These are phyloP conservation scores for Thyatira batis DNA, from an alignment of 2,888 invertebrate genomes.

Conservation along the genomic window DNA sequence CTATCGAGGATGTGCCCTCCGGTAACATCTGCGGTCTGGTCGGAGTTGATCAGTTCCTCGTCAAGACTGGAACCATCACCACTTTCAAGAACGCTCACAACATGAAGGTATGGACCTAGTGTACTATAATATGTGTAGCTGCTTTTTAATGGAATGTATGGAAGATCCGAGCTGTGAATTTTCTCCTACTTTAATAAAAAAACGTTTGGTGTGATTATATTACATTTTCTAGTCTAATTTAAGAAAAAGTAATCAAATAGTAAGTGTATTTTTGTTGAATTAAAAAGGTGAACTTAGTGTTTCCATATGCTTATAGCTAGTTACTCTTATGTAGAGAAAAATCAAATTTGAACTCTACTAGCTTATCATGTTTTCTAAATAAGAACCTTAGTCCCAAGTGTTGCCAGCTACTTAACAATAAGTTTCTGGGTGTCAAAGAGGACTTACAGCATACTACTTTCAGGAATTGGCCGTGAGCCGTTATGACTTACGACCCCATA, in stretches of 20 bases:
- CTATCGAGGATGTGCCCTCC: constrained; percentile 99
- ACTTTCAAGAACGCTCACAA: constrained; percentile 99
- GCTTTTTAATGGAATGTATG: not conserved
- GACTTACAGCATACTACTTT: constrained; percentile 69
- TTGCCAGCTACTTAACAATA: constrained; percentile 64
- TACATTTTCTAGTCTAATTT: no score
- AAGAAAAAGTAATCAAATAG: no score
- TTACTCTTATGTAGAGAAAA: no score
- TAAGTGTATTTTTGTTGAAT: no score
- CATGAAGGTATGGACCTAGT: constrained; percentile 85
- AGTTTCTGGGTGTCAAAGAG: constrained; percentile 79
- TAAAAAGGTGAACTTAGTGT: no score
- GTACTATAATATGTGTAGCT: no score
- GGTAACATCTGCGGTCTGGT: constrained; percentile 99
- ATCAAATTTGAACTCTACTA: not conserved
- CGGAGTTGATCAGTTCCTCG: constrained; percentile 99
- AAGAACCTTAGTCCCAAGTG: constrained; percentile 77
- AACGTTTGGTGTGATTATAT: no score
- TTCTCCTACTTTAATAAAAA: no score
- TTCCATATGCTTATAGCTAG: no score
- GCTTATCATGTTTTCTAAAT: no score
- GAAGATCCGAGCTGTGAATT: not conserved
- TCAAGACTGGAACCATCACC: constrained; percentile 99
- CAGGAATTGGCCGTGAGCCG: constrained; percentile 70
- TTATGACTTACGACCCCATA: constrained; percentile 62